A percentile compares a stretch with the other conserved stretches of the same genome.
Conservation (phyloP, 2,888 invertebrate species). For the Agriopis leucophaearia region DNA sequence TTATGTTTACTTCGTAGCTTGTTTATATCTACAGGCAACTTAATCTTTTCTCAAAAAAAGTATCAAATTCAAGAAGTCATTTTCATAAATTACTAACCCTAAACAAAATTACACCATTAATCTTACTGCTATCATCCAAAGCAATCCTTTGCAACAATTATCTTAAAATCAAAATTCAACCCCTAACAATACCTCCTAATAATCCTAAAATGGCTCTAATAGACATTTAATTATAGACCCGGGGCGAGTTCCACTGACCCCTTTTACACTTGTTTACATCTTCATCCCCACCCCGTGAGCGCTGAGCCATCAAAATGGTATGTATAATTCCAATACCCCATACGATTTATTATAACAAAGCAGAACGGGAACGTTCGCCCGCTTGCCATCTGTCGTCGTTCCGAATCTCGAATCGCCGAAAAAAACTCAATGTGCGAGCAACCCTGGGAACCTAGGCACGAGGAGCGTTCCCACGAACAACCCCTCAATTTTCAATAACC, state of each 20-base stretch:
- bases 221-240: conserved; percentile 82
- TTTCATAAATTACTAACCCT: conserved; percentile 48
- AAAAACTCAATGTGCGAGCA: conserved; percentile 85
- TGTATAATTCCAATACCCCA: conserved; percentile 84
- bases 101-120: conserved; percentile 55
- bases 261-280: conserved; percentile 87
- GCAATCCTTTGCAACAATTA: conserved; percentile 68
- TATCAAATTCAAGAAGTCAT: conserved; percentile 38
- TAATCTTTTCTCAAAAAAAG: conserved; percentile 14
- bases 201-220: conserved; percentile 81
- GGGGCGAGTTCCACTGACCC: conserved; percentile 81
- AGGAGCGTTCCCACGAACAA: conserved; percentile 89
- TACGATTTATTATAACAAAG: conserved; percentile 84
- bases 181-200: conserved; percentile 77
- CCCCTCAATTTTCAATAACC: conserved; percentile 87
- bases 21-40: neutral
- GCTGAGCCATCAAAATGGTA: conserved; percentile 84
- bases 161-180: conserved; percentile 68
- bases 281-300: conserved; percentile 79
- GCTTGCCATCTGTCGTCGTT: conserved; percentile 86
- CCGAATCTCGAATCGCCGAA: conserved; percentile 81
- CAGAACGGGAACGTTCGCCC: conserved; percentile 80
- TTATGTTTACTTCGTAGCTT: neutral
- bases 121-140: conserved; percentile 58
- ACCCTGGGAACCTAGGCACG: conserved; percentile 89